Evolutionary conservation across 92 coral and sea anemone species (phyloP).

Genomic region (Virgularia gustaviana): DNA sequence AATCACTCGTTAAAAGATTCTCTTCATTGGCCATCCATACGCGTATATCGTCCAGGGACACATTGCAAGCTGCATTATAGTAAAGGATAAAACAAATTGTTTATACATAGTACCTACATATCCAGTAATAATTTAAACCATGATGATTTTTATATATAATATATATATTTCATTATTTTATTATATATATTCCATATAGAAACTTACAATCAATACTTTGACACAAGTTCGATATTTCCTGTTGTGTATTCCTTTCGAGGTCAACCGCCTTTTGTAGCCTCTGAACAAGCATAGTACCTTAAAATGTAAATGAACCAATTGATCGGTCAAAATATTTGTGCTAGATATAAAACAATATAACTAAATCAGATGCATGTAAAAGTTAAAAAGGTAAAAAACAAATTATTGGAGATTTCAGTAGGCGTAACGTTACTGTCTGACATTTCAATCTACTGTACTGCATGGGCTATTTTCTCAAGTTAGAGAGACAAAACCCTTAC

Average conservation of each 20-base stretch:
- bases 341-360: no score
- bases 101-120: not conserved
- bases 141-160: not conserved
- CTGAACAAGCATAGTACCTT: not conserved
- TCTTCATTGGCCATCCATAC: conserved; percentile 2
- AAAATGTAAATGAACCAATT: not conserved
- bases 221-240: conserved; percentile 1
- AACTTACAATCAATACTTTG: conserved; percentile 1
- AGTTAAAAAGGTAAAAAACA: no score
- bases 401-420: no score
- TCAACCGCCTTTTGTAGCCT: not conserved
- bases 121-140: not conserved
- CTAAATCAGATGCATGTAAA: no score
- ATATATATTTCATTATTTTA: not conserved
- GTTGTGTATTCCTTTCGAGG: not conserved
- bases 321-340: no score
- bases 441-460: no score
- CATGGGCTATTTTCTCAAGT: no score
- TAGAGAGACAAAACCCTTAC: no score
- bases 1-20: not conserved
- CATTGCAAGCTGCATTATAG: not conserved
- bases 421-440: no score
- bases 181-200: not conserved
- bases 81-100: not conserved
- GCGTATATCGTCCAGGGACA: not conserved